phyloP scores from a whole-genome alignment of 2,888 invertebrate species.

The Pelosia muscerda region DNA sequence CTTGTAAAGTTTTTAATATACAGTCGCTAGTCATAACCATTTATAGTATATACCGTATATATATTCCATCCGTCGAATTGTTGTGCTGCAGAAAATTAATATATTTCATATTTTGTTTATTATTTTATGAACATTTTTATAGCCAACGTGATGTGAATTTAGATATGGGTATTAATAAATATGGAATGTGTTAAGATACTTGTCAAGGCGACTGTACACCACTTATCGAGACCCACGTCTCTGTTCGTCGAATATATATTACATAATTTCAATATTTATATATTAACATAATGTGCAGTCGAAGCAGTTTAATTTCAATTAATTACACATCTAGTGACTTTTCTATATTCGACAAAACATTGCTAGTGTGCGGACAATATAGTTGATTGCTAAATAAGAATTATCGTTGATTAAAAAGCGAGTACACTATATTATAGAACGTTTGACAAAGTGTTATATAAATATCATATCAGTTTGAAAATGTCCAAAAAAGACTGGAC shows the following conservation, averaged over 20 bases:
- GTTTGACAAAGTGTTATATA: neutral
- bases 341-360: constrained; percentile 58
- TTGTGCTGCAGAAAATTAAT: too few relatives aligned
- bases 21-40: too few relatives aligned
- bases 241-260: constrained; percentile 37
- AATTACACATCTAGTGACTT: constrained; percentile 68
- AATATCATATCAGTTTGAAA: neutral
- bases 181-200: neutral
- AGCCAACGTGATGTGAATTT: neutral
- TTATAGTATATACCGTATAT: too few relatives aligned
- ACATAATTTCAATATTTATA: constrained; percentile 44
- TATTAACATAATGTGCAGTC: constrained; percentile 65
- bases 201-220: neutral
- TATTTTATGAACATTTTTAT: neutral
- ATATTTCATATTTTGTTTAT: neutral
- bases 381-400: constrained; percentile 44
- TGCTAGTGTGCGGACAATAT: constrained; percentile 61
- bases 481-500: neutral
- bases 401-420: constrained; percentile 21
- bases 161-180: neutral
- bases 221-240: constrained; percentile 17
- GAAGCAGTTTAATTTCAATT: constrained; percentile 58
- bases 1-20: neutral
- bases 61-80: too few relatives aligned
- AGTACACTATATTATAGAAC: constrained; percentile 32